phyloP scores from a whole-genome alignment of 2,888 invertebrate genomes.

The Cancer borealis region DNA sequence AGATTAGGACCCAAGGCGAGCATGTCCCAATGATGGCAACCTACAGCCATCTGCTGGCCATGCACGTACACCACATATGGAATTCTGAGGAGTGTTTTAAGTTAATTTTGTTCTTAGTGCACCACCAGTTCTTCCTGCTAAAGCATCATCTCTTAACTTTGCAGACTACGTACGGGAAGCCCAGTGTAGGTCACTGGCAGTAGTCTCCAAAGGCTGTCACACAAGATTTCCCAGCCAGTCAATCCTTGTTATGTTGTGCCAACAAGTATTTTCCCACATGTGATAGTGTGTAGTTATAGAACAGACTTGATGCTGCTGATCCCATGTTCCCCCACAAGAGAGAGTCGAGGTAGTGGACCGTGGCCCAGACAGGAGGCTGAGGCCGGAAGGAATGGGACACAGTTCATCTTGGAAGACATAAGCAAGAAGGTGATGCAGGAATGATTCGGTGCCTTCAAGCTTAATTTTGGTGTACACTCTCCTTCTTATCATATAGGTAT shows the following conservation, averaged over 20 bases:
- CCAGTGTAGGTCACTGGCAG: conserved; percentile 18
- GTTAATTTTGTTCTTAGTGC: background rate
- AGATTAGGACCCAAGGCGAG: conserved; percentile 46
- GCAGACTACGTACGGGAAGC: background rate
- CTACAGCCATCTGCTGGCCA: background rate
- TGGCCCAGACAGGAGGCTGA: conserved; percentile 54
- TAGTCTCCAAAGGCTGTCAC: background rate
- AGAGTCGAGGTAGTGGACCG: conserved; percentile 64
- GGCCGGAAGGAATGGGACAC: conserved; percentile 55
- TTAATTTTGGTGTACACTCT: conserved; percentile 52
- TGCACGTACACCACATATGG: background rate
- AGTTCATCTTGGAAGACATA: conserved; percentile 69
- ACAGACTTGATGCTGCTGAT: conserved; percentile 23
- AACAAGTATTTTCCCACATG: background rate
- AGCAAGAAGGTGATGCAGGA: conserved; percentile 65
- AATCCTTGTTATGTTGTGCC: conserved; percentile 2
- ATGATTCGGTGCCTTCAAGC: conserved; percentile 56
- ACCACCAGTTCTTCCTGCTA: background rate
- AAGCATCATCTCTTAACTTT: background rate
- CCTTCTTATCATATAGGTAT: background rate
- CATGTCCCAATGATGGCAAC: background rate
- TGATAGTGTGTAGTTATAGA: conserved; percentile 17
- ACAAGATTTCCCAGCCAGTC: conserved; percentile 46
- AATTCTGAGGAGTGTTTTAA: background rate
- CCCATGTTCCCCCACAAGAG: background rate